Evolutionary conservation across 1,140 invertebrate species (phyloP).

Genomic region (Drosophila suzukii): DNA sequence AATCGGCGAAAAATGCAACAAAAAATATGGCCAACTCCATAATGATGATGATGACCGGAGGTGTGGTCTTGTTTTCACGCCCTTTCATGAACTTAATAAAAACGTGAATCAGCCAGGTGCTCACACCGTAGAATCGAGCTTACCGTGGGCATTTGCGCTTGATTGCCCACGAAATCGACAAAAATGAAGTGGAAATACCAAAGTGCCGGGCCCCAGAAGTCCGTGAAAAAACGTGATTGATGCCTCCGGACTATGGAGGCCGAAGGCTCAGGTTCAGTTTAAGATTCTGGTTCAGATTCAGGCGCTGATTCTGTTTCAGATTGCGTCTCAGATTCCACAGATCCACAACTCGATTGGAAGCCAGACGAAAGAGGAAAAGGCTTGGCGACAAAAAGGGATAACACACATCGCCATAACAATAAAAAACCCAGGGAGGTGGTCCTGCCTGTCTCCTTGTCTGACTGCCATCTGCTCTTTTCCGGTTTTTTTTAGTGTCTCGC

Average conservation of each 20-base stretch:
- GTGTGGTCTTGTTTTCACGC: slow-evolving; percentile 27
- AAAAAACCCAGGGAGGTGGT: slow-evolving; percentile 43
- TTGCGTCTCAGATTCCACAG: slow-evolving; percentile 29
- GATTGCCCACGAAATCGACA: slow-evolving; percentile 77
- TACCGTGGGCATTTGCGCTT: slow-evolving; percentile 59
- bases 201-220: slow-evolving; percentile 30
- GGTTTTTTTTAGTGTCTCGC: slow-evolving; percentile 35
- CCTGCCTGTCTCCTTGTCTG: slow-evolving; percentile 25
- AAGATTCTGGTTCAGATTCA: slow-evolving; percentile 3
- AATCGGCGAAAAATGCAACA: slow-evolving; percentile 50
- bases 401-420: slow-evolving; percentile 55
- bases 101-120: slow-evolving; percentile 40
- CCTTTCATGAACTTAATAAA: slow-evolving; percentile 78
- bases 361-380: slow-evolving; percentile 24
- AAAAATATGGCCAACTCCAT: slow-evolving; percentile 50
- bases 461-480: slow-evolving; percentile 25
- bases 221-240: slow-evolving; percentile 46
- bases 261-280: slow-evolving; percentile 8
- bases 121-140: slow-evolving; percentile 8
- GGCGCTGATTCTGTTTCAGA: slow-evolving; percentile 55
- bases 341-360: slow-evolving; percentile 17
- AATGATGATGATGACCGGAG: slow-evolving; percentile 12
- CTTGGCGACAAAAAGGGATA: slow-evolving; percentile 38
- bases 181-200: slow-evolving; percentile 75
- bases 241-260: slow-evolving; percentile 19